Conservation (phyloP, 2,113 vertebrate species). For the Perca schrenkii region DNA sequence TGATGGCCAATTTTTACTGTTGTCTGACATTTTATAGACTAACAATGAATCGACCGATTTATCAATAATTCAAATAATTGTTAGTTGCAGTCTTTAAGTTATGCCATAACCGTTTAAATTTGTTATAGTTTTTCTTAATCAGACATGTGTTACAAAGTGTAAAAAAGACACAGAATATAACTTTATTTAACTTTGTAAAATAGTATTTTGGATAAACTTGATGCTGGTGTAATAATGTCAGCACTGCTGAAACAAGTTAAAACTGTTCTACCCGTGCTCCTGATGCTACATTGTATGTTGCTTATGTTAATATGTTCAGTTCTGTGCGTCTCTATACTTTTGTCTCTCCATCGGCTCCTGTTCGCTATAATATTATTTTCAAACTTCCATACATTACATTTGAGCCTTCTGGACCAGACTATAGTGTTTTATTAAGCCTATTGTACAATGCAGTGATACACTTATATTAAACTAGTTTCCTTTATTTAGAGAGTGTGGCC, state of each 20-base stretch:
- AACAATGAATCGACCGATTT: not conserved
- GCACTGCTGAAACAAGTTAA: not conserved
- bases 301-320: not conserved
- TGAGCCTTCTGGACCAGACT: not conserved
- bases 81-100: not conserved
- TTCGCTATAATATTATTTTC: not conserved
- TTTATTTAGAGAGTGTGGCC: no score
- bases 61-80: not conserved
- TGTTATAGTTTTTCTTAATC: not conserved
- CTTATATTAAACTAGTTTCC: constrained; percentile 11
- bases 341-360: not conserved
- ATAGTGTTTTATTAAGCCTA: not conserved
- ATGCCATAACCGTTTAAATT: not conserved
- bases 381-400: not conserved
- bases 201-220: not conserved
- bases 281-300: not conserved
- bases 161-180: not conserved
- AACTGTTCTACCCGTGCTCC: not conserved
- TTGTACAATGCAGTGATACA: not conserved
- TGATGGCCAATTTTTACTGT: no score
- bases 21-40: no score
- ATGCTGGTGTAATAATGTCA: not conserved
- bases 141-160: not conserved
- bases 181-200: not conserved
- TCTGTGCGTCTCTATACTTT: not conserved